Percentiles rank a stretch among this genome's conserved stretches.
phyloP scores from a whole-genome alignment of 2,113 vertebrate genomes.

The Thryonomys swinderianus region DNA sequence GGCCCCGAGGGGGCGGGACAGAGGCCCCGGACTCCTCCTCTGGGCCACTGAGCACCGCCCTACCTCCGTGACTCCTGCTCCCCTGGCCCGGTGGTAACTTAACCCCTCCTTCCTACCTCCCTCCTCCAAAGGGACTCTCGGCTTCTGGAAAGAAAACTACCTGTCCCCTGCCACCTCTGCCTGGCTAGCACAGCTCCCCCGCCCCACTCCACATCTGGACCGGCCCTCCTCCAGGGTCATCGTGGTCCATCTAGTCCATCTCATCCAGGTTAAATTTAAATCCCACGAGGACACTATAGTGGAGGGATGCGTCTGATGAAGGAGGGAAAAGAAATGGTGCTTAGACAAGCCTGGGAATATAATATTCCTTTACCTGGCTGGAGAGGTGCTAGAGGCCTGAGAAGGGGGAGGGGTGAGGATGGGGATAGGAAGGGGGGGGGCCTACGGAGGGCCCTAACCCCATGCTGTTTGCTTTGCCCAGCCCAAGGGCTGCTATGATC shows the following conservation, averaged over 20 bases:
- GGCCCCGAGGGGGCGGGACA: slow-evolving; percentile 36
- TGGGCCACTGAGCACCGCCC: neutral
- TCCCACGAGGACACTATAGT: neutral
- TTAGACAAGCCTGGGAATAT: neutral
- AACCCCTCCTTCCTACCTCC: slow-evolving; percentile 29
- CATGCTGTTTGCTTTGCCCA: neutral
- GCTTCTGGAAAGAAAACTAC: slow-evolving; percentile 36
- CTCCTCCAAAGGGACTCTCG: neutral
- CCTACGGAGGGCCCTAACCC: neutral
- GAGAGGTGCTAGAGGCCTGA: neutral
- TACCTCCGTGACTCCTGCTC: neutral
- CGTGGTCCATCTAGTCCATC: neutral
- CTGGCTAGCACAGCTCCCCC: neutral
- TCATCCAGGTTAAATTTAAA: neutral
- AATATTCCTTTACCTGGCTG: neutral
- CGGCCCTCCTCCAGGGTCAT: neutral
- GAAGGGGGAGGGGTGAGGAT: neutral
- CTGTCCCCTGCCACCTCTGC: neutral
- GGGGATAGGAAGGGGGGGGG: neutral
- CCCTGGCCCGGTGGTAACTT: neutral
- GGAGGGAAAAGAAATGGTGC: neutral
- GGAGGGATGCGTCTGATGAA: neutral
- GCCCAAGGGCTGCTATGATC: neutral
- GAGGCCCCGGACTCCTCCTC: slow-evolving; percentile 22
- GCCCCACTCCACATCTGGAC: neutral